A percentile compares a stretch with the other conserved stretches of the same genome.
Conservation (phyloP, 2,113 vertebrate species). For the Zapornia atra region DNA sequence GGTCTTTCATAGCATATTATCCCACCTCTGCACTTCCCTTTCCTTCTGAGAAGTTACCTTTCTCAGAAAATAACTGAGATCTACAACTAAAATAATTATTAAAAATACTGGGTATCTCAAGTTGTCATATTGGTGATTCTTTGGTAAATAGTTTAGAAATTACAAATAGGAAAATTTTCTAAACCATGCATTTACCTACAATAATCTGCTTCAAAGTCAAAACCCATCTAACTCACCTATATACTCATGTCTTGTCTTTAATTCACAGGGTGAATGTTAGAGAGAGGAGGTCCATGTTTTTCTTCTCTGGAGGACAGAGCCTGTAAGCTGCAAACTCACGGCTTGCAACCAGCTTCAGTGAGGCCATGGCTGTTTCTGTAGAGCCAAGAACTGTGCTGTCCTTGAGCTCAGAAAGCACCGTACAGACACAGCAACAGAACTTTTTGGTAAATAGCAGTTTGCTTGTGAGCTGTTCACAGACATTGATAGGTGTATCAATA, state of each 20-base stretch:
- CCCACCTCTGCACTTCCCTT: background rate
- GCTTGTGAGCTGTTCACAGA: background rate
- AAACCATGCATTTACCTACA: background rate
- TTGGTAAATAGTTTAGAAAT: background rate
- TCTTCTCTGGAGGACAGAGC: background rate
- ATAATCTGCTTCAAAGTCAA: background rate
- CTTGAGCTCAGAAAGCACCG: background rate
- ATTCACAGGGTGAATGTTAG: background rate
- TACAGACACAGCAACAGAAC: fast-evolving
- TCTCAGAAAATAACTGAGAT: background rate
- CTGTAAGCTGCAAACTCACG: background rate
- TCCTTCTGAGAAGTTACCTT: background rate
- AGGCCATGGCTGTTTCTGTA: fast-evolving
- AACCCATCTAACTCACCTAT: background rate
- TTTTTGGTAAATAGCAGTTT: background rate
- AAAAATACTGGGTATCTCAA: background rate
- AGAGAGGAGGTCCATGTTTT: background rate
- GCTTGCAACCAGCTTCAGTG: background rate
- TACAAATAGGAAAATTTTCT: too few species aligned
- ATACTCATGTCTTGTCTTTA: background rate
- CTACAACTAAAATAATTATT: background rate
- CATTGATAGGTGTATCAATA: too few species aligned
- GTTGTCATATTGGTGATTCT: background rate
- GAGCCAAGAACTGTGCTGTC: fast-evolving
- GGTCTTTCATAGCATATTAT: background rate